These are phyloP conservation scores for Xestoiulus laeticollis DNA, from an alignment of 2,888 invertebrate genomes.

Conservation along the genomic window DNA sequence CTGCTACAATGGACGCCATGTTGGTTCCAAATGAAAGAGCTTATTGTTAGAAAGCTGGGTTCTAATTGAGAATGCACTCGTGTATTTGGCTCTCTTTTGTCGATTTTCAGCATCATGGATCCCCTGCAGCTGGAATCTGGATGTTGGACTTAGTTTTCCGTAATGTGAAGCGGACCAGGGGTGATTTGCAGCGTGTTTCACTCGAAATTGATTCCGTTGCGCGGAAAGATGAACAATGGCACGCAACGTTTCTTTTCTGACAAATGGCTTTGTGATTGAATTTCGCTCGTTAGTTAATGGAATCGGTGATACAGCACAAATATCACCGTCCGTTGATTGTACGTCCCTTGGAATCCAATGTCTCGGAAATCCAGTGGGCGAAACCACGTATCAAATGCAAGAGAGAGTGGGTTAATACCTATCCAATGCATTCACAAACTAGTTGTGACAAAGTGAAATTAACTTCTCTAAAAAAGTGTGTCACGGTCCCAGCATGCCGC, in stretches of 20 bases:
- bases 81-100: too few relatives aligned
- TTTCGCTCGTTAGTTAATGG: constrained; percentile 20
- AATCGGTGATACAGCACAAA: constrained; percentile 20
- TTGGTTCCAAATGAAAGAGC: too few relatives aligned
- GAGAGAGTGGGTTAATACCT: background rate
- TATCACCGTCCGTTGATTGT: background rate
- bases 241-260: constrained; percentile 8
- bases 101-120: background rate
- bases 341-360: background rate
- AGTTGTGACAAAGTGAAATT: constrained; percentile 21
- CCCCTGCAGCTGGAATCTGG: background rate
- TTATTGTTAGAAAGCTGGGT: too few relatives aligned
- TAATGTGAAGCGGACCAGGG: background rate
- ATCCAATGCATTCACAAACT: background rate
- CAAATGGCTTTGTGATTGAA: constrained; percentile 20
- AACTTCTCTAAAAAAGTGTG: constrained; percentile 10
- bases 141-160: background rate
- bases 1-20: too few relatives aligned
- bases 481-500: constrained; percentile 14
- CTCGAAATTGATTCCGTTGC: background rate
- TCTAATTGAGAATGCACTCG: too few relatives aligned
- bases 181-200: constrained; percentile 19
- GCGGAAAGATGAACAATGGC: constrained; percentile 3
- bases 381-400: background rate
- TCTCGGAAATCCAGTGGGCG: background rate